Conservation (phyloP, 2,797 vertebrate species). For the Ataeniobius toweri region DNA sequence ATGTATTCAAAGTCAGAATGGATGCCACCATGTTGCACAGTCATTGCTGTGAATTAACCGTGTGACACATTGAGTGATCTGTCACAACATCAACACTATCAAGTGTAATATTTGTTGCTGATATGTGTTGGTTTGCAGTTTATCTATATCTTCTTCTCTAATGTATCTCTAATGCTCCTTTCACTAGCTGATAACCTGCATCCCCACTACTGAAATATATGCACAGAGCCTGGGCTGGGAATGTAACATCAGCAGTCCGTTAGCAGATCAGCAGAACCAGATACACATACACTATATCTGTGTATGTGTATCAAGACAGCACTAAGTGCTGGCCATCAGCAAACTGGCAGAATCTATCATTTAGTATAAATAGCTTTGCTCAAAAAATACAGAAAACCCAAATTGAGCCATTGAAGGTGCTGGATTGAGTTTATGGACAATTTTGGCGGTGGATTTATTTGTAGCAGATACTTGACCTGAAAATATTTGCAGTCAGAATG, state of each 20-base stretch:
- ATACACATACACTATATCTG: neutral
- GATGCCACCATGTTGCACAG: neutral
- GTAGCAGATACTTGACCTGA: neutral
- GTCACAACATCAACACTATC: neutral
- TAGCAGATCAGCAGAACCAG: neutral
- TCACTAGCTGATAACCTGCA: neutral
- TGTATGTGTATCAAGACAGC: neutral
- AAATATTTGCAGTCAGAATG: neutral
- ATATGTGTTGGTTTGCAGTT: neutral
- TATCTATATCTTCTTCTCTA: slow-evolving; percentile 1
- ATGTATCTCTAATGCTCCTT: neutral
- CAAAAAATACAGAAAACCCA: neutral
- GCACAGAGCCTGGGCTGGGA: neutral
- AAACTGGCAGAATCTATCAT: neutral
- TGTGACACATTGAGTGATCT: neutral
- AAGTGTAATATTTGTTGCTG: neutral
- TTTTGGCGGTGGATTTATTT: slow-evolving; percentile 1
- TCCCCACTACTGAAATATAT: neutral
- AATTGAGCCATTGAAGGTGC: neutral
- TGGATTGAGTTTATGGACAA: neutral
- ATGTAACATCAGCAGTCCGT: neutral
- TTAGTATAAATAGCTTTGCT: neutral
- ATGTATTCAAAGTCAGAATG: slow-evolving; percentile 35
- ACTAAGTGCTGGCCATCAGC: neutral
- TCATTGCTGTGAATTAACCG: neutral